phyloP scores from a whole-genome alignment of 2,888 invertebrate species.

The Leuctra nigra region DNA sequence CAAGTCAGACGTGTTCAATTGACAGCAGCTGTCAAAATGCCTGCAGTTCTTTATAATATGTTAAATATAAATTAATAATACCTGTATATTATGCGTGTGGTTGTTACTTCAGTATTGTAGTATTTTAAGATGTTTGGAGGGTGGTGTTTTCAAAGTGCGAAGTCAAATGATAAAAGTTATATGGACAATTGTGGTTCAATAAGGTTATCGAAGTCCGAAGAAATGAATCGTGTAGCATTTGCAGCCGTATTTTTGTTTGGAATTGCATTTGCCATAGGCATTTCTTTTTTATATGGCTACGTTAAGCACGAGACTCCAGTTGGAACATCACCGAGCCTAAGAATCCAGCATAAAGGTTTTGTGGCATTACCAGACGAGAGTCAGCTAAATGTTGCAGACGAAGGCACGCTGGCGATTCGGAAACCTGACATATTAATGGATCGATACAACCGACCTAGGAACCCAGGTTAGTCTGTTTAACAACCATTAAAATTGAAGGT shows the following conservation, averaged over 20 bases:
- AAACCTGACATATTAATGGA: slow-evolving; percentile 16
- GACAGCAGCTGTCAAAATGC: too few relatives aligned
- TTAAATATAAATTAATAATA: too few relatives aligned
- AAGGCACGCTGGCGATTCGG: slow-evolving; percentile 25
- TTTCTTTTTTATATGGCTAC: slow-evolving; percentile 27
- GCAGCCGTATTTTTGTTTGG: slow-evolving; percentile 29
- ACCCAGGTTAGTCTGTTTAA: neutral
- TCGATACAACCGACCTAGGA: neutral
- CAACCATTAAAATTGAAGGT: neutral
- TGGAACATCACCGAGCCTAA: neutral
- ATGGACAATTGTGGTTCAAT: neutral
- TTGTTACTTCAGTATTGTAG: too few relatives aligned
- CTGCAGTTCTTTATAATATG: too few relatives aligned
- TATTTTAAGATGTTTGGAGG: slow-evolving; percentile 14
- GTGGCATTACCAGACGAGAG: slow-evolving; percentile 29
- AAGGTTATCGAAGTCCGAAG: slow-evolving; percentile 18
- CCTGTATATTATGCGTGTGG: too few relatives aligned
- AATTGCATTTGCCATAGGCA: slow-evolving; percentile 26
- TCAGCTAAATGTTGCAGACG: slow-evolving; percentile 27
- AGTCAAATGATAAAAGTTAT: neutral
- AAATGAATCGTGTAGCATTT: slow-evolving; percentile 28
- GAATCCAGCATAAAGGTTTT: slow-evolving; percentile 19
- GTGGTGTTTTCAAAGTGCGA: slow-evolving; percentile 18
- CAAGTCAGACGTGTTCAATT: too few relatives aligned
- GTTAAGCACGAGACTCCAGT: slow-evolving; percentile 8